These are phyloP conservation scores for Drosophila testacea DNA, from an alignment of 2,888 invertebrate species.

Conservation along the genomic window DNA sequence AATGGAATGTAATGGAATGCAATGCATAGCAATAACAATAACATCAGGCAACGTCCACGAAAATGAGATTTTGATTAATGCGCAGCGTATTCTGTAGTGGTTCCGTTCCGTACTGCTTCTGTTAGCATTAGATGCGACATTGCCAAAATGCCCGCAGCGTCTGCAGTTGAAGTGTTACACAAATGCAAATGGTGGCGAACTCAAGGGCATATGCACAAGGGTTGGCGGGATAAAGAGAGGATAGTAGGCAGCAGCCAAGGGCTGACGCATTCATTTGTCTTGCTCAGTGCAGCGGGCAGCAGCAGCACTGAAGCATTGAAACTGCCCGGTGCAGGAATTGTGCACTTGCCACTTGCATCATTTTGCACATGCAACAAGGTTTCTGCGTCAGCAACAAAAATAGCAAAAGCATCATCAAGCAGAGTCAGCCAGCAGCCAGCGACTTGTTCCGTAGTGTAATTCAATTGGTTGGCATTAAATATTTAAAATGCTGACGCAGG, in stretches of 20 bases:
- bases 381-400: conserved; percentile 27
- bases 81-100: conserved; percentile 38
- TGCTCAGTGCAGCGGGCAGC: conserved; percentile 48
- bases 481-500: conserved; percentile 70
- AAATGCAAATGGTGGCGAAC: conserved; percentile 65
- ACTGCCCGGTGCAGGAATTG: conserved; percentile 57
- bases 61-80: conserved; percentile 81
- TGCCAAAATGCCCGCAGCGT: conserved; percentile 50
- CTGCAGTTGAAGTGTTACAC: conserved; percentile 68
- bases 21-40: conserved; percentile 32
- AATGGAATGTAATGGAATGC: conserved; percentile 10
- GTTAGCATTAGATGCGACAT: conserved; percentile 45
- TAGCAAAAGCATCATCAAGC: conserved; percentile 17
- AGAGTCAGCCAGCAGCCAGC: conserved; percentile 7
- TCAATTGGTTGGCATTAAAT: conserved; percentile 81
- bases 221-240: no score
- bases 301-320: conserved; percentile 12
- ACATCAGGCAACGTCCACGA: conserved; percentile 23
- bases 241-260: background rate
- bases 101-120: conserved; percentile 5
- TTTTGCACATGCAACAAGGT: conserved; percentile 33
- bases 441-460: conserved; percentile 56
- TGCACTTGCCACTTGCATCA: conserved; percentile 63
- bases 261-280: conserved; percentile 73
- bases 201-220: conserved; percentile 44